A percentile compares a stretch with the other conserved stretches of the same genome.
Evolutionary conservation across 2,113 vertebrate species (phyloP).

Genomic region (Dunckerocampus dactyliophorus): DNA sequence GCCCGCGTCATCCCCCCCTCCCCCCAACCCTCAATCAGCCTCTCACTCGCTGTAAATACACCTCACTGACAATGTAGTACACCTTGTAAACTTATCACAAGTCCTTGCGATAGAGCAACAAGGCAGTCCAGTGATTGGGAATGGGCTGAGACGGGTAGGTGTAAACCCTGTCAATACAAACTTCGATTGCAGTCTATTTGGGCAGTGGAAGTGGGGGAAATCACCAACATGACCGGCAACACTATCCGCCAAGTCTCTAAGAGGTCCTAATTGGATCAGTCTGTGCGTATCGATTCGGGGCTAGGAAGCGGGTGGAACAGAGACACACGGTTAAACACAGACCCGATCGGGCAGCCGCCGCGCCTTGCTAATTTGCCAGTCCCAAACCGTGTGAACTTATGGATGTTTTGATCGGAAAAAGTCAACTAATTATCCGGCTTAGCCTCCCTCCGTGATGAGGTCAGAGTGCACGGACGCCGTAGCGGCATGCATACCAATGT

Average conservation of each 20-base stretch:
- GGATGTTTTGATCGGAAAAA: constrained; percentile 10
- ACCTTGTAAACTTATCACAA: neutral
- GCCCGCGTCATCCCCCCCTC: constrained; percentile 28
- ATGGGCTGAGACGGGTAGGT: neutral
- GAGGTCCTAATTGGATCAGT: constrained; percentile 49
- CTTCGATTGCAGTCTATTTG: constrained; percentile 1
- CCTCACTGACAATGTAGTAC: neutral
- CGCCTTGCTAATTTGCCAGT: constrained; percentile 11
- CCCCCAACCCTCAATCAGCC: constrained; percentile 39
- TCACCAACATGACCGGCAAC: constrained; percentile 2
- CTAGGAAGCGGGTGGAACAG: constrained; percentile 34
- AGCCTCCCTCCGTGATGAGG: neutral
- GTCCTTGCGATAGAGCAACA: neutral
- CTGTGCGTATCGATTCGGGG: constrained; percentile 52
- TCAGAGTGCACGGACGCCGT: neutral
- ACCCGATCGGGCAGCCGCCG: constrained; percentile 30
- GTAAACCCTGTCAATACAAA: neutral
- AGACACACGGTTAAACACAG: constrained; percentile 18
- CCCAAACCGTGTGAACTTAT: constrained; percentile 6
- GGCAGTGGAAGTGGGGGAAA: neutral
- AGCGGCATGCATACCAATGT: neutral
- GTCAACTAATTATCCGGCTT: constrained; percentile 2
- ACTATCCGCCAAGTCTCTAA: constrained; percentile 50
- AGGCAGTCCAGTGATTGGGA: neutral
- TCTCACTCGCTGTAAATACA: constrained; percentile 42